Evolutionary conservation across 2,888 invertebrate genomes (phyloP).

Genomic region (Ametastegia equiseti): DNA sequence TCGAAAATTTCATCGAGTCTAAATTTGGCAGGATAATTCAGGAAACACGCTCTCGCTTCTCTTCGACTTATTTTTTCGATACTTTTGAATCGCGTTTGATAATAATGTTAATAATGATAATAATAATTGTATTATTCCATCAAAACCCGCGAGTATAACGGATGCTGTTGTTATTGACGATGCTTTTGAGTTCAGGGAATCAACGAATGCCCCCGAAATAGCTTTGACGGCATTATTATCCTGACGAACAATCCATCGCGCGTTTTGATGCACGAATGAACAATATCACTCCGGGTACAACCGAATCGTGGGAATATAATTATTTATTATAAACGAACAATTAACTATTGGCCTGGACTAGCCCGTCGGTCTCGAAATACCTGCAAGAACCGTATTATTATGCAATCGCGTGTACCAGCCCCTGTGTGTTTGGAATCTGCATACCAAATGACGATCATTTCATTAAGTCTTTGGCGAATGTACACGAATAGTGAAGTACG

Average conservation of each 20-base stretch:
- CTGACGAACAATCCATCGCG: background rate
- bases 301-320: background rate
- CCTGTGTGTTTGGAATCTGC: slow-evolving; percentile 45
- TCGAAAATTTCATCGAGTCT: background rate
- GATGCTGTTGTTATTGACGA: background rate
- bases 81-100: slow-evolving; percentile 4
- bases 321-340: slow-evolving; percentile 18
- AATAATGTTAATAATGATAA: no score
- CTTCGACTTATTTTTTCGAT: background rate
- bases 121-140: no score
- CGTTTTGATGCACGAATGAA: background rate
- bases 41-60: background rate
- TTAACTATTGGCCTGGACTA: slow-evolving; percentile 32
- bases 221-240: background rate
- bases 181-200: background rate
- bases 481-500: slow-evolving; percentile 43
- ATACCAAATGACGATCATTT: slow-evolving; percentile 47
- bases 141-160: background rate
- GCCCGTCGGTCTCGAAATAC: slow-evolving; percentile 36
- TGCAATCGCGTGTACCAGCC: slow-evolving; percentile 43
- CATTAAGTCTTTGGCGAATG: slow-evolving; percentile 45
- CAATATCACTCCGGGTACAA: background rate
- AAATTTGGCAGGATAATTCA: background rate
- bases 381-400: slow-evolving; percentile 40
- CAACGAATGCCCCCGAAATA: background rate